Evolutionary conservation across 1,140 invertebrate genomes (phyloP), one percentile per base, ranked within the genome.

Genomic region (Anastatus disparis): DNA sequence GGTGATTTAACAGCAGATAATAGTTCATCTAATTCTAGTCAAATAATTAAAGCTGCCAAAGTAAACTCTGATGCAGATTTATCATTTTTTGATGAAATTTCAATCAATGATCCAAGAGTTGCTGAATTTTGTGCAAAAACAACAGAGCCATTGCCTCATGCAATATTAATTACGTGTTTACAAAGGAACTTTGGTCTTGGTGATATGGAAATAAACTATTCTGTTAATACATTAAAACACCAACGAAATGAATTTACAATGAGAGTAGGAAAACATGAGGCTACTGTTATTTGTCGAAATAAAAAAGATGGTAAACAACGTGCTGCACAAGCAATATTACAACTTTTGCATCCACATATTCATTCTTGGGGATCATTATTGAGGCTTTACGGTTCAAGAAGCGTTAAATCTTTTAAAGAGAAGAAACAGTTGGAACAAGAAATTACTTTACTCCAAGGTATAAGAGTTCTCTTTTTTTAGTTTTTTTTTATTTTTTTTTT

Each of bases 221-320:
- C 94, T 77, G 93, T 96, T 61, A 95, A 95, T 77, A 93, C 95
- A 8, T 86, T 96, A 20, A 95, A 96, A 77, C 93, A 96, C 81
- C 95, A 98, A 81, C 93, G 93, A 72, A 97, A 97, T 83, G 94
- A 97, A 87, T 96, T 97, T 79, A 94, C 92, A 44, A 97, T 99
- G 94, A 92, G 90, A 12, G 96, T 98, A 52, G 96, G 96, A 15
- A 95, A 97, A 80, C 95, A 98, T 79, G 92, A 90, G 15, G 94
- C 93, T 6, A 92, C 91, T n/a, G 94, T 95, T 20, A 87, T 85
- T 9, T 98, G 96, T 83, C 95, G 96, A 79, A 99, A 98, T 86
- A 99, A 99, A 85, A 91, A 95, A 77, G 96, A 97, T 78, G 97
- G 97, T n/a, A 99, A 99, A 84, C 97, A 99, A 81, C 87, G 94